These are phyloP conservation scores for Syrrhaptes paradoxus DNA, from an alignment of 2,113 vertebrate species.

Conservation along the genomic window DNA sequence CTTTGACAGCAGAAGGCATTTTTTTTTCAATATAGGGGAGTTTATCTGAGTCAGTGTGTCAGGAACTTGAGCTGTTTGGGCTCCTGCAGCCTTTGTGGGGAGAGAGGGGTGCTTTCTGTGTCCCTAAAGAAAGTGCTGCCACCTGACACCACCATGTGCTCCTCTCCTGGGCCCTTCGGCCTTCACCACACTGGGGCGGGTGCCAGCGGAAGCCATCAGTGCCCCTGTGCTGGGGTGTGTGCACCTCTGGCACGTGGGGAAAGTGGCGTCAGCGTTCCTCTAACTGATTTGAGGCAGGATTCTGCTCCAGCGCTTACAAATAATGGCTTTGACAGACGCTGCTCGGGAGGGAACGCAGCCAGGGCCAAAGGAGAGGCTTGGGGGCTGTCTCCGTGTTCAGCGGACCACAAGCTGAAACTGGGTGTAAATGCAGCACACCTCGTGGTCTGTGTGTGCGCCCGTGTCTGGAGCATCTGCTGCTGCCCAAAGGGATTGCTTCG, in stretches of 20 bases:
- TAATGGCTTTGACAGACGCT: not conserved
- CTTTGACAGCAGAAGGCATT: not conserved
- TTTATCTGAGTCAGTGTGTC: not conserved
- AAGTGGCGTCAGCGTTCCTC: not conserved
- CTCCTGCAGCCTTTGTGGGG: not conserved
- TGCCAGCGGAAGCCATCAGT: accelerated
- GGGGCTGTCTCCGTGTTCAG: not conserved
- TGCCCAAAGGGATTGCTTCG: not conserved
- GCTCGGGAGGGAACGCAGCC: accelerated
- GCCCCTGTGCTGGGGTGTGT: not conserved
- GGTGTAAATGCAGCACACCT: not conserved
- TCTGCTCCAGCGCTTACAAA: not conserved
- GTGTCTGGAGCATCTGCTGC: not conserved
- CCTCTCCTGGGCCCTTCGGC: not conserved
- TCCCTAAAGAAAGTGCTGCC: not conserved
- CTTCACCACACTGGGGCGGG: accelerated
- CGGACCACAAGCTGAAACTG: not conserved
- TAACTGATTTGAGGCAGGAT: not conserved
- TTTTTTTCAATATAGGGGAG: not conserved
- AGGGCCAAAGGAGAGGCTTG: accelerated
- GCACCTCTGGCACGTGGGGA: not conserved
- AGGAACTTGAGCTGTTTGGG: not conserved
- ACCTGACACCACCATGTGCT: accelerated
- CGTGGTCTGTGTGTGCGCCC: accelerated
- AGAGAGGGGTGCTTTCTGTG: not conserved